phyloP scores from a whole-genome alignment of 2,113 vertebrate species.

The Felis chaus region DNA sequence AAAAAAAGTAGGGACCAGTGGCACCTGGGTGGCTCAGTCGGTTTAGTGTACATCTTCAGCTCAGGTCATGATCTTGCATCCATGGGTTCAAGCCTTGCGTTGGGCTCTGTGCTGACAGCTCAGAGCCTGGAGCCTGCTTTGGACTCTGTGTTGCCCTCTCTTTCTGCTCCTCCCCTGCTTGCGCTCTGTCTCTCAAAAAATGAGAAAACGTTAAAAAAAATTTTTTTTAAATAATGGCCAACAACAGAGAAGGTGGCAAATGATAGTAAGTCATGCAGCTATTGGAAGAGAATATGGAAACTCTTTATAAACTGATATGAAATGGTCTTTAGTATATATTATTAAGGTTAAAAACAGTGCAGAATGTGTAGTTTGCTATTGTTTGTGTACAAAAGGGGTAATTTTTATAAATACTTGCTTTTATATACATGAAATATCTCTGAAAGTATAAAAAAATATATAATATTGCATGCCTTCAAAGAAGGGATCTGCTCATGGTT shows the following conservation, averaged over 20 bases:
- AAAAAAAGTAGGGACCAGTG: no score
- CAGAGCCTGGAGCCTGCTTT: no score
- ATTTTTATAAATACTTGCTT: background rate
- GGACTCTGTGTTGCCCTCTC: no score
- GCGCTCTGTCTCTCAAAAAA: no score
- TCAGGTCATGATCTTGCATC: no score
- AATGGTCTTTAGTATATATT: background rate
- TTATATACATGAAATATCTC: background rate
- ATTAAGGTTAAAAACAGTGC: background rate
- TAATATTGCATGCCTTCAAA: background rate
- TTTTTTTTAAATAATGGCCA: background rate
- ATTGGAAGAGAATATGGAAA: background rate
- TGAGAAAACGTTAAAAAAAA: no score
- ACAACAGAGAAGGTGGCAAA: background rate
- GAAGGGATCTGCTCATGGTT: background rate
- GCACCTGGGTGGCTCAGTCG: no score
- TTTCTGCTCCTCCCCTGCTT: no score
- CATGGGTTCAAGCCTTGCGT: no score
- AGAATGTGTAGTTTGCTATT: background rate
- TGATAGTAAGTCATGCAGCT: background rate
- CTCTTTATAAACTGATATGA: background rate
- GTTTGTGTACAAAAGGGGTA: background rate
- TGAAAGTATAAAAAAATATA: background rate
- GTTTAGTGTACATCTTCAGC: no score
- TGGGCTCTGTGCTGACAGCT: no score